Percentiles rank a stretch among this genome's conserved stretches.
Evolutionary conservation across 1,140 invertebrate species (phyloP).

Genomic region (Diploscapter pachys): DNA sequence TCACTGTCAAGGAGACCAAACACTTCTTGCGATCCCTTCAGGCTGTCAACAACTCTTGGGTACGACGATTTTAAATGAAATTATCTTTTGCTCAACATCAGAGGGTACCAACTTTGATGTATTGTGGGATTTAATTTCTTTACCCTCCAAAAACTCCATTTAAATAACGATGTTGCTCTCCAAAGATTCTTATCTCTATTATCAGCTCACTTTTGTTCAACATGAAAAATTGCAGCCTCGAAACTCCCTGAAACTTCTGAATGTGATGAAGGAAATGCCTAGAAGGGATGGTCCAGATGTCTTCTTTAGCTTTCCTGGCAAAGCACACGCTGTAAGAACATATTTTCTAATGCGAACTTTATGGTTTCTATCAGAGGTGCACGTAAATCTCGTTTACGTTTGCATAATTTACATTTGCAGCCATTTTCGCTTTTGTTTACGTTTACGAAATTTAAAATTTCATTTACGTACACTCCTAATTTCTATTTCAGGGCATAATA

Average conservation of each 20-base stretch:
- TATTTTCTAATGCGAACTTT: neutral
- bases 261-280: conserved; percentile 94
- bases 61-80: conserved; percentile 61
- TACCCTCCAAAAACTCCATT: no score
- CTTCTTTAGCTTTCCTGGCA: conserved; percentile 99
- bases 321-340: conserved; percentile 88
- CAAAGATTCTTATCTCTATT: conserved; percentile 39
- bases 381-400: no score
- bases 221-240: conserved; percentile 71
- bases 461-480: neutral
- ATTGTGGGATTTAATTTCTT: conserved; percentile 37
- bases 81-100: no score
- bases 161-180: neutral
- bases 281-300: conserved; percentile 95
- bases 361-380: no score
- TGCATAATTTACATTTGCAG: no score
- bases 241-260: conserved; percentile 91
- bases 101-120: no score
- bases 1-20: conserved; percentile 96
- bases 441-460: neutral
- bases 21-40: conserved; percentile 90
- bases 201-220: conserved; percentile 79
- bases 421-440: conserved; percentile 43
- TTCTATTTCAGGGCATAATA: conserved; percentile 76
- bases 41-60: conserved; percentile 88